Conservation (phyloP, 2,797 vertebrate genomes). For the Vireo griseus region DNA sequence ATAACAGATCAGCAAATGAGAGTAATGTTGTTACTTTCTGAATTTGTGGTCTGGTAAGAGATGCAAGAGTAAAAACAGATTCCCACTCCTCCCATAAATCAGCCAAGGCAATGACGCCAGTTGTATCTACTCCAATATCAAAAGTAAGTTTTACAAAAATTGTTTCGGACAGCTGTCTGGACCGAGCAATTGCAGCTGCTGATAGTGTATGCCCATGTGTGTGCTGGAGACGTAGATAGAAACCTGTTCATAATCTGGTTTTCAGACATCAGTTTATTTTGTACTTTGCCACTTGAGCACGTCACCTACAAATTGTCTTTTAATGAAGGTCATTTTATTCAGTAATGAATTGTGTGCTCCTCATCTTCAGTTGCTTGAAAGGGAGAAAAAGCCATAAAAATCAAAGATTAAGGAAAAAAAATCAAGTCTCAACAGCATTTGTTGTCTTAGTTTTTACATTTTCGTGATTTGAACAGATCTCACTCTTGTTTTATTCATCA, state of each 20-base stretch:
- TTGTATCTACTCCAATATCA: neutral
- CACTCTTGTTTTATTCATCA: neutral
- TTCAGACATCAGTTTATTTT: neutral
- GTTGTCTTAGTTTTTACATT: neutral
- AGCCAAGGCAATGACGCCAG: neutral
- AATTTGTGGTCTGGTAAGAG: neutral
- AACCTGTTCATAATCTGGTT: neutral
- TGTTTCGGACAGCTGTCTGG: neutral
- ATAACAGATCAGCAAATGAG: neutral
- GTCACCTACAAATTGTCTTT: neutral
- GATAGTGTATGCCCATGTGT: neutral
- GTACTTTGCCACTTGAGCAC: neutral
- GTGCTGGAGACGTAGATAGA: neutral
- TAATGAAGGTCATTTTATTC: neutral
- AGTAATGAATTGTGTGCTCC: neutral
- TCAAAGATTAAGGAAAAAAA: neutral
- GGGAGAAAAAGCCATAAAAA: neutral
- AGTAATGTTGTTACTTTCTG: neutral
- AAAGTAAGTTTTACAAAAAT: neutral
- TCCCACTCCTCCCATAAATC: neutral
- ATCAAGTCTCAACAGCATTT: neutral
- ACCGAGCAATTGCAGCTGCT: neutral
- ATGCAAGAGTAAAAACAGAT: neutral
- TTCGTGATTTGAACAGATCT: neutral
- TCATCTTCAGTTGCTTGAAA: neutral